Percentiles rank a stretch among this genome's conserved stretches.
phyloP scores from a whole-genome alignment of 1,140 invertebrate genomes.

The Armadillidium nasatum region DNA sequence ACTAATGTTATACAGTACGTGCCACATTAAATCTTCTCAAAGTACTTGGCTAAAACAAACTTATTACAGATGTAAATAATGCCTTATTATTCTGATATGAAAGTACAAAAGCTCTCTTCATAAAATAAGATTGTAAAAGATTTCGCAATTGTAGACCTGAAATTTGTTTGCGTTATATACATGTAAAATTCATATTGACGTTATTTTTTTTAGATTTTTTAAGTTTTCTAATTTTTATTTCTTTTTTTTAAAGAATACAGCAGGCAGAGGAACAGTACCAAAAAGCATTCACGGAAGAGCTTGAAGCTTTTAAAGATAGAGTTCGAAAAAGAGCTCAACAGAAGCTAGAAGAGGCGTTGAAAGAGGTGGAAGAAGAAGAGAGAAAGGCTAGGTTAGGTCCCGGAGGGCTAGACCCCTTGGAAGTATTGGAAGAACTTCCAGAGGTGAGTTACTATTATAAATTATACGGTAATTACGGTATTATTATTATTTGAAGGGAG shows the following conservation, averaged over 20 bases:
- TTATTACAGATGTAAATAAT: too few relatives aligned
- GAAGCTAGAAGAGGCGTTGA: conserved; percentile 76
- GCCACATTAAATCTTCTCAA: too few relatives aligned
- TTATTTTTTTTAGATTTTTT: background rate
- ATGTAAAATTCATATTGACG: too few relatives aligned
- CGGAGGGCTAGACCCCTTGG: conserved; percentile 92
- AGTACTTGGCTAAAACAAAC: too few relatives aligned
- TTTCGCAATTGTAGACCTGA: too few relatives aligned
- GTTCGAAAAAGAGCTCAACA: conserved; percentile 80
- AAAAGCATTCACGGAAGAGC: conserved; percentile 90
- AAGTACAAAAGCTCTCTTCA: too few relatives aligned
- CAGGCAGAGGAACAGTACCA: conserved; percentile 85
- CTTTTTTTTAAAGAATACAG: conserved; percentile 66
- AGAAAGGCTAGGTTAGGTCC: conserved; percentile 81
- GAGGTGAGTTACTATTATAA: conserved; percentile 57
- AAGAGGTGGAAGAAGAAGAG: conserved; percentile 77
- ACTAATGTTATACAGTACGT: too few relatives aligned
- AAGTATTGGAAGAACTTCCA: conserved; percentile 92
- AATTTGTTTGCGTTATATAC: too few relatives aligned
- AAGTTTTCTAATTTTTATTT: background rate
- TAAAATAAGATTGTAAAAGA: too few relatives aligned
- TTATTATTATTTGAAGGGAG: too few relatives aligned
- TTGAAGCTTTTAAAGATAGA: conserved; percentile 80
- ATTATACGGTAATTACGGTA: too few relatives aligned
- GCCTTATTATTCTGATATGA: too few relatives aligned